Evolutionary conservation across 2,888 invertebrate genomes (phyloP), one percentile per base, ranked within the genome.

Genomic region (Scaptomyza cyrtandrae): DNA sequence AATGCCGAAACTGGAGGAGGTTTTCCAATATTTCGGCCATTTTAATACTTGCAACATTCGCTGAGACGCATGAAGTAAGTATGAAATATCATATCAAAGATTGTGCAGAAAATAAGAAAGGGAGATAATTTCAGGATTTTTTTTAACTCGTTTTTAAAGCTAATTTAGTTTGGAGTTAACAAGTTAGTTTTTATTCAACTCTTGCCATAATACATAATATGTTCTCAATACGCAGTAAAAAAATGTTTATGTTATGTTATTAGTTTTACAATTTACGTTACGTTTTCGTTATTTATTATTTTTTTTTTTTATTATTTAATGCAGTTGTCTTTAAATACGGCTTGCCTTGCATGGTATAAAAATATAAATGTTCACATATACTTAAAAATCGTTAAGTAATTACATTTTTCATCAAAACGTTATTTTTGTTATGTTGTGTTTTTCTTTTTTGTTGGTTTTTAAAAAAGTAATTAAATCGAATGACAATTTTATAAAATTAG

Each of bases 281-380:
- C 67, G 54, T 72, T 59, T 71, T 55, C 4, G 3, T 24, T 24
- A 24, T 2, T 24, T 24, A 24, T 24, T 24, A 24, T 65, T 77
- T 70, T 48, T 37, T 70, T 48, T 37, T 11, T 35, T 27, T 6
- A 35, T 35, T 35, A 11, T 19, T 37, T 37, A 53, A 75, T 71
- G 75, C 75, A 71, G 65, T 76, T 74, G 31, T 77, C 48, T 81
- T 80, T 64, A 37, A 66, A 64, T 66, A 53, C 68, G 62, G 62
- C 67, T 75, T 79, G 85, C 71, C 74, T 85, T 71, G 71, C 79
- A 80, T 89, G 86, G 82, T 86, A 78, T 87, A 87, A 77, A 86
- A 89, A 89, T 88, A 86, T 86, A 88, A 88, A 86, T 82, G 83
- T 80, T 84, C 75, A 78, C 81, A 86, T 86, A 69, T 37, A 75